A percentile compares a stretch with the other conserved stretches of the same genome.
Conservation (phyloP, 1,140 invertebrate species). For the Olivierus martensii region DNA sequence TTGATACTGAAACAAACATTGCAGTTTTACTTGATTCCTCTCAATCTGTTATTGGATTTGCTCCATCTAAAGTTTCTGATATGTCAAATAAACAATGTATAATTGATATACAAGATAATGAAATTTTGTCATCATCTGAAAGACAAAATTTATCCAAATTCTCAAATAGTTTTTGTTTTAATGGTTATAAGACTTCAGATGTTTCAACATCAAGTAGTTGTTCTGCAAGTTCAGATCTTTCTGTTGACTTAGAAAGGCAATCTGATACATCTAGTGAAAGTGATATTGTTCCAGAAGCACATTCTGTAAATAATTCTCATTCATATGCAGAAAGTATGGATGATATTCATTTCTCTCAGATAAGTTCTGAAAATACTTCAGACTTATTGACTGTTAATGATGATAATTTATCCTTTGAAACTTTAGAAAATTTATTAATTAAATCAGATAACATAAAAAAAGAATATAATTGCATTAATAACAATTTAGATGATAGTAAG, state of each 20-base stretch:
- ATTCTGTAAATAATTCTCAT: background rate
- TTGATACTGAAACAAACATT: slow-evolving; percentile 40
- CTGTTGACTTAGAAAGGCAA: background rate
- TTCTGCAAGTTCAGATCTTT: background rate
- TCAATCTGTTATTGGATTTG: slow-evolving; percentile 21
- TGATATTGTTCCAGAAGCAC: too few relatives aligned
- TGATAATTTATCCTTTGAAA: background rate
- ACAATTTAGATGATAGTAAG: too few relatives aligned
- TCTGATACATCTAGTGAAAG: background rate
- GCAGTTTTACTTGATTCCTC: slow-evolving; percentile 34
- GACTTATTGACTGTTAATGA: background rate
- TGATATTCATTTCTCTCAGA: too few relatives aligned
- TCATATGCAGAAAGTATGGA: background rate
- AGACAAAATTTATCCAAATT: too few relatives aligned
- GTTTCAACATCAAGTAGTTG: background rate
- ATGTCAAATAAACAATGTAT: background rate
- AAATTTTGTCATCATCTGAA: background rate
- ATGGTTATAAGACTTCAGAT: background rate
- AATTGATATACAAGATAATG: background rate
- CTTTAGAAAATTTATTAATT: background rate
- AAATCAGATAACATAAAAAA: too few relatives aligned
- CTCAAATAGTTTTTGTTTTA: background rate
- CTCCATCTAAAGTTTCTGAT: slow-evolving; percentile 21
- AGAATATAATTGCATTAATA: too few relatives aligned
- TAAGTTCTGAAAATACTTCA: too few relatives aligned